A percentile compares a stretch with the other conserved stretches of the same genome.
Evolutionary conservation across 1,140 invertebrate genomes (phyloP).

Genomic region (Chrysopa pallens): DNA sequence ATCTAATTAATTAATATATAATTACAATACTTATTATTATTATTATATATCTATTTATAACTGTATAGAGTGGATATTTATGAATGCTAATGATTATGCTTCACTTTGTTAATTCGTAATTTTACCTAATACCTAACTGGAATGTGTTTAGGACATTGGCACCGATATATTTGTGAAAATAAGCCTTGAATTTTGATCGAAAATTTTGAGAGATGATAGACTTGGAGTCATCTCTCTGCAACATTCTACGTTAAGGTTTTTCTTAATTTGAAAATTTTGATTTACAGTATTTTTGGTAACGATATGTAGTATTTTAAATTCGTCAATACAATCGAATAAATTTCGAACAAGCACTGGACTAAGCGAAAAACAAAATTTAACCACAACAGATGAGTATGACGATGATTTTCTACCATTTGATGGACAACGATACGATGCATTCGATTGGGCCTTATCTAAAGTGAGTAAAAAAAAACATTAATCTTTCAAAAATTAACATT

Average conservation of each 20-base stretch:
- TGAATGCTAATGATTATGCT: too few species aligned
- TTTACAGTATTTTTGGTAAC: not conserved
- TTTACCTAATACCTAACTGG: too few species aligned
- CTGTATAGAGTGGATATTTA: too few species aligned
- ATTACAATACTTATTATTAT: slow-evolving; percentile 6
- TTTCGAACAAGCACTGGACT: not conserved
- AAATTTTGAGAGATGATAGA: too few species aligned
- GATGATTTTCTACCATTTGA: slow-evolving; percentile 35
- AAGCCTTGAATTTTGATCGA: too few species aligned
- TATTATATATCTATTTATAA: too few species aligned
- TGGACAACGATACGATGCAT: slow-evolving; percentile 26
- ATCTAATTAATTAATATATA: too few species aligned
- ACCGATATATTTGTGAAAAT: too few species aligned
- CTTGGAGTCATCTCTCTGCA: too few species aligned
- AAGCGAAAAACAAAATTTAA: not conserved
- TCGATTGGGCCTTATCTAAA: slow-evolving; percentile 40
- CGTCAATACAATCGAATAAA: not conserved
- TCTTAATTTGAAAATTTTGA: slow-evolving; percentile 1
- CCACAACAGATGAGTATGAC: slow-evolving; percentile 12
- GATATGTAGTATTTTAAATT: not conserved
- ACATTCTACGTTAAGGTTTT: too few species aligned
- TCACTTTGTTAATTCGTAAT: too few species aligned
- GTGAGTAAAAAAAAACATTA: slow-evolving; percentile 15
- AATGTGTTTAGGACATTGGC: too few species aligned
- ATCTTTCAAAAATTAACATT: slow-evolving; percentile 4